Conservation (phyloP, 2,113 vertebrate species). For the Erythrolamprus reginae region DNA sequence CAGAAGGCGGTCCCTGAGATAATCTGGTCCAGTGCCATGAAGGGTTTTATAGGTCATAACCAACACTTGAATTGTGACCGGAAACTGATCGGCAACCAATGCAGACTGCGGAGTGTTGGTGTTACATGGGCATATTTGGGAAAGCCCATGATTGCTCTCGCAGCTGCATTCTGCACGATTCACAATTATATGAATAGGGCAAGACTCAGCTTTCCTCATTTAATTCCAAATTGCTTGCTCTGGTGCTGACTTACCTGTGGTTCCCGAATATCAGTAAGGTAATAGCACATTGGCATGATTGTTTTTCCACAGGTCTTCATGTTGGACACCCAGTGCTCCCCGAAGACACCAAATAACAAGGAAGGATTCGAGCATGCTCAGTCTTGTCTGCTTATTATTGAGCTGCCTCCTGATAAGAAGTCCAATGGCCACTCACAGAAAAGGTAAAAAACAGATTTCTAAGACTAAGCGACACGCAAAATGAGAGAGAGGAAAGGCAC, state of each 20-base stretch:
- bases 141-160: too few species aligned
- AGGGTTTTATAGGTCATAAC: too few species aligned
- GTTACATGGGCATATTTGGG: too few species aligned
- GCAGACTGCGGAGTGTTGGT: too few species aligned
- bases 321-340: conserved; percentile 92
- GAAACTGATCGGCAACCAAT: too few species aligned
- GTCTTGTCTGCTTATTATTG: conserved; percentile 94
- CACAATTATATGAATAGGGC: not conserved
- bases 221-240: not conserved
- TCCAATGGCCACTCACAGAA: conserved; percentile 87
- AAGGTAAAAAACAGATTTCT: conserved; percentile 68
- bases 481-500: not conserved
- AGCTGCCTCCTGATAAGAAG: conserved; percentile 86
- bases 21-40: too few species aligned
- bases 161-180: too few species aligned
- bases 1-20: too few species aligned
- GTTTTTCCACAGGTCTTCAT: conserved; percentile 84
- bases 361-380: conserved; percentile 97
- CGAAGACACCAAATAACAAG: conserved; percentile 92
- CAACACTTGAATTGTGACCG: too few species aligned
- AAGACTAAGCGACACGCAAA: not conserved
- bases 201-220: not conserved
- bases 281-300: not conserved
- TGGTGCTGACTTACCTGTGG: not conserved
- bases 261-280: not conserved